Evolutionary conservation across 2,113 vertebrate species (phyloP), one percentile per base, ranked within the genome.

Genomic region (Baryphthengus martii): DNA sequence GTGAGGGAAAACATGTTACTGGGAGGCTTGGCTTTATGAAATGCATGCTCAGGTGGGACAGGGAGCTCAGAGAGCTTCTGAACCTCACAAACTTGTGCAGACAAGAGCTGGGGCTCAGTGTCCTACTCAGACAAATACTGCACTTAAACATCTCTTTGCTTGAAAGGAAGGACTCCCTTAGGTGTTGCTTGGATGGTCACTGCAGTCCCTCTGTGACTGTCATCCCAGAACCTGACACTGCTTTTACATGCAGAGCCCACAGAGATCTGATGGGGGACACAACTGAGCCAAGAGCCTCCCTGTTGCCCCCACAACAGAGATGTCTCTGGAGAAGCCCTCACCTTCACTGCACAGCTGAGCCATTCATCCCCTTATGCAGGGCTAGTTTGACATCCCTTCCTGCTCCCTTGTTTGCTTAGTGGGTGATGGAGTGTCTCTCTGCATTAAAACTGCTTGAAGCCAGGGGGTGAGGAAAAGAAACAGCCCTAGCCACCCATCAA

Each of bases 281-380:
- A 2, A 47, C 35, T 42, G 56, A 72, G 44, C 20, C 4, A 8
- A 52, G 37, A 68, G 20, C 42, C 12, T 58, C 44, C 58, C 44
- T 58, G 44, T 44, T 81, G 29, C 14, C 24, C 35, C 17, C 5
- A 4, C 18, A 56, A 29, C 26, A 3, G 2, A 33, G 5, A 35
- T 55, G 25, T 25, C 40, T 59, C 29, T 31, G 10, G 21, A 45
- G 17, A 66, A 77, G 13, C 14, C 53, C 35, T 35, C 45, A 42
- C 17, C 11, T 45, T 81, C 1, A 0, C 33, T 62, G 65, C 47
- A 29, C 0, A 2, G 35, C 62, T 71, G 23, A 85, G 39, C 62
- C 26, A 20, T 49, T 24, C 1, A 2, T 39, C 28, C 5, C 52
- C 23, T 17, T 2, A 2, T 17, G 49, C 24, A 1, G 1, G 19